phyloP scores from a whole-genome alignment of 1,140 invertebrate genomes.

The Olivierus martensii region DNA sequence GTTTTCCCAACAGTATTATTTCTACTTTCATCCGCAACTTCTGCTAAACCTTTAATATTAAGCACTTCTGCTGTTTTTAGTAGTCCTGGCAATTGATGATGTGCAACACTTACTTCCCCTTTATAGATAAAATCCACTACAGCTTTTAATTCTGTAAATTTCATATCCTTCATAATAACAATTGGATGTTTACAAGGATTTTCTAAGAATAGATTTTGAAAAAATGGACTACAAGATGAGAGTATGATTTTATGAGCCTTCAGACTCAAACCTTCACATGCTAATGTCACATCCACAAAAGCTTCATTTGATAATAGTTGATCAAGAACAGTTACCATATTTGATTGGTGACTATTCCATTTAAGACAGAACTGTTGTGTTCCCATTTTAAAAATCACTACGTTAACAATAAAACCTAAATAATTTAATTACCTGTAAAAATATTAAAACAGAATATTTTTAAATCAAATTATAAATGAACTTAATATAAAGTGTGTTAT shows the following conservation, averaged over 20 bases:
- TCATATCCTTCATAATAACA: slow-evolving; percentile 80
- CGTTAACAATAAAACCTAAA: too few relatives aligned
- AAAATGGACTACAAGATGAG: slow-evolving; percentile 87
- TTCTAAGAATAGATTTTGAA: slow-evolving; percentile 78
- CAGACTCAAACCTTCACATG: slow-evolving; percentile 75
- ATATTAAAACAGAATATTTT: too few relatives aligned
- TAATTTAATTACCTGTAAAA: too few relatives aligned
- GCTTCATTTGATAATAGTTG: slow-evolving; percentile 75
- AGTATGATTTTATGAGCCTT: slow-evolving; percentile 88
- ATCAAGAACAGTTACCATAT: slow-evolving; percentile 79
- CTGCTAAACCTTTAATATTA: slow-evolving; percentile 59
- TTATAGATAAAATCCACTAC: slow-evolving; percentile 92
- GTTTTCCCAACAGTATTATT: not conserved
- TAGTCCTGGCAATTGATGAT: slow-evolving; percentile 74
- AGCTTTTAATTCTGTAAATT: slow-evolving; percentile 73
- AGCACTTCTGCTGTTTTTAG: slow-evolving; percentile 78
- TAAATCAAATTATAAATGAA: too few relatives aligned
- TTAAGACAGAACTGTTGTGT: slow-evolving; percentile 84
- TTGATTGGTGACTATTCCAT: slow-evolving; percentile 88
- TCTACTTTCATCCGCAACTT: slow-evolving; percentile 42
- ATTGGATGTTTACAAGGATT: slow-evolving; percentile 79
- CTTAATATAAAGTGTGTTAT: too few relatives aligned
- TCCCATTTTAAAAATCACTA: slow-evolving; percentile 42
- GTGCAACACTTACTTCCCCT: slow-evolving; percentile 83
- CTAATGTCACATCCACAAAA: slow-evolving; percentile 81